These are phyloP conservation scores for Parotia lawesii DNA, from an alignment of 2,113 vertebrate genomes.

Conservation along the genomic window DNA sequence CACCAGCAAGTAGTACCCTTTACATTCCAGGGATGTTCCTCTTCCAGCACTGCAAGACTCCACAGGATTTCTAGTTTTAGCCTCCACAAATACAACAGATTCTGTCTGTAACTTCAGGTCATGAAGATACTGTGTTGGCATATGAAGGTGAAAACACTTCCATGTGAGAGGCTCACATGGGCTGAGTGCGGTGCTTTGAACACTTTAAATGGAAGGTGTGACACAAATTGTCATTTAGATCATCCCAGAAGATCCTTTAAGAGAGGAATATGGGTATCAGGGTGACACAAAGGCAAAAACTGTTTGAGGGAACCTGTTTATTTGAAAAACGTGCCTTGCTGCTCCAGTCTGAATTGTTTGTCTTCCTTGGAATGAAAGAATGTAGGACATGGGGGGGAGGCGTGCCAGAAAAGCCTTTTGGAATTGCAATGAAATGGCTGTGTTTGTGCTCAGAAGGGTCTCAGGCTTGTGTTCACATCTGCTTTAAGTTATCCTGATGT, in stretches of 20 bases:
- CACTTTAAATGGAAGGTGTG: background rate
- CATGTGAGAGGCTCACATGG: background rate
- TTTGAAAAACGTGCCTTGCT: conserved; percentile 56
- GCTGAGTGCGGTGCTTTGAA: background rate
- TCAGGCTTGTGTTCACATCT: conserved; percentile 57
- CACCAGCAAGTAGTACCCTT: background rate
- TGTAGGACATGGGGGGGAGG: conserved; percentile 38
- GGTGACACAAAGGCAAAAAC: conserved; percentile 27
- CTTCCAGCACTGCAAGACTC: background rate
- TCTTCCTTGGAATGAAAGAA: conserved; percentile 67
- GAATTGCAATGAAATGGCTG: conserved; percentile 54
- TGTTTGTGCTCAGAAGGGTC: conserved; percentile 65
- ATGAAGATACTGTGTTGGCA: background rate
- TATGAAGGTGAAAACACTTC: background rate
- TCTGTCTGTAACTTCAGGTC: background rate
- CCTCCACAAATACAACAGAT: background rate
- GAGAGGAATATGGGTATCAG: background rate
- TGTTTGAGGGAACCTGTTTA: conserved; percentile 54
- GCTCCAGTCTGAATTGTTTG: conserved; percentile 55
- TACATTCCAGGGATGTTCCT: background rate
- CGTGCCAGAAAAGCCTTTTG: conserved; percentile 56
- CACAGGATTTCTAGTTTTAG: background rate
- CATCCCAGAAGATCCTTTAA: background rate
- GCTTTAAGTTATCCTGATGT: conserved; percentile 59
- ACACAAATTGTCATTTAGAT: background rate